Evolutionary conservation across 2,888 invertebrate species (phyloP).

Genomic region (Dynastes hyllus): DNA sequence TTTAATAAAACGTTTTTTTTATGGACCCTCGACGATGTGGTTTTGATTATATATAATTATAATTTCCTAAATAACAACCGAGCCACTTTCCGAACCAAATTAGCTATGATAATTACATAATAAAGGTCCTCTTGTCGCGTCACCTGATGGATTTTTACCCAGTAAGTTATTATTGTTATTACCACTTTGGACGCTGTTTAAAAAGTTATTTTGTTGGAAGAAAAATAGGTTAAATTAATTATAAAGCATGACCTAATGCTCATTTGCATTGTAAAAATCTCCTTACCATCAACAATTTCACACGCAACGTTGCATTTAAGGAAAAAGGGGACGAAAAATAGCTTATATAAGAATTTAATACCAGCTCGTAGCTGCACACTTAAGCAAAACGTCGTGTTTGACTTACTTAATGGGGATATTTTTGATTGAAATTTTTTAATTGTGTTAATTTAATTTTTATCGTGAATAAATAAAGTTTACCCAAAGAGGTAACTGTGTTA

Average conservation of each 20-base stretch:
- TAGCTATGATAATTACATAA: slow-evolving; percentile 24
- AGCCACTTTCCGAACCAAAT: slow-evolving; percentile 11
- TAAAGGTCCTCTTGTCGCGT: slow-evolving; percentile 1
- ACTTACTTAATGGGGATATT: not conserved
- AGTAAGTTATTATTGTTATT: not conserved
- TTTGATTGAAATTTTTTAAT: not conserved
- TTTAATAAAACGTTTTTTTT: slow-evolving; percentile 21
- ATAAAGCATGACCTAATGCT: slow-evolving; percentile 25
- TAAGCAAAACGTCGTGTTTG: not conserved
- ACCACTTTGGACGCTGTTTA: slow-evolving; percentile 1
- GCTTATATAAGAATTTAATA: not conserved
- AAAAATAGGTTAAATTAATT: slow-evolving; percentile 38
- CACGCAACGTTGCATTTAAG: slow-evolving; percentile 42
- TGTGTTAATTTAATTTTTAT: not conserved
- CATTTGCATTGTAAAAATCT: slow-evolving; percentile 33
- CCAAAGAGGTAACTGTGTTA: not conserved
- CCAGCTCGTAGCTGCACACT: not conserved
- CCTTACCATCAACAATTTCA: slow-evolving; percentile 8
- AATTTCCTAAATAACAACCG: slow-evolving; percentile 25
- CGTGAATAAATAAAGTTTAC: not conserved
- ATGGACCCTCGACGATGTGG: slow-evolving; percentile 15
- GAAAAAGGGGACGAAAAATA: not conserved
- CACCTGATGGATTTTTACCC: not conserved
- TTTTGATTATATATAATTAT: slow-evolving; percentile 34
- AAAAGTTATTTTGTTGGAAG: slow-evolving; percentile 13